Evolutionary conservation across 2,113 vertebrate species (phyloP).

Genomic region (Zosterops borbonicus): DNA sequence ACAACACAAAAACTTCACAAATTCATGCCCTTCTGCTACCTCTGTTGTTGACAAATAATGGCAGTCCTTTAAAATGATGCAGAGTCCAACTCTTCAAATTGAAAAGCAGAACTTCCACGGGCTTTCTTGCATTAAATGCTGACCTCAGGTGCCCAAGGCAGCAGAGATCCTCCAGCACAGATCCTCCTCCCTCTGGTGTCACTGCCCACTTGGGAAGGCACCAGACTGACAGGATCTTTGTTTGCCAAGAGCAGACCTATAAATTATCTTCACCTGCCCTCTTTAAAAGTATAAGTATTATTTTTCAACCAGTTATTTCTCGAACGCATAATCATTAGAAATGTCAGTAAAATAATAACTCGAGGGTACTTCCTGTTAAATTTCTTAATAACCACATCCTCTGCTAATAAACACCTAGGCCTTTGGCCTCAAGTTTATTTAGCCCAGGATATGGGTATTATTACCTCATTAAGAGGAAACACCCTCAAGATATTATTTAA

Average conservation of each 20-base stretch:
- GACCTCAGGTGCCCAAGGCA: background rate
- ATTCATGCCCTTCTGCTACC: background rate
- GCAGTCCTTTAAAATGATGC: background rate
- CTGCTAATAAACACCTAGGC: slow-evolving; percentile 68
- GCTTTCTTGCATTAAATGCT: background rate
- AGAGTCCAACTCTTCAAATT: background rate
- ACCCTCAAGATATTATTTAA: slow-evolving; percentile 67
- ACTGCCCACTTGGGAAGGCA: background rate
- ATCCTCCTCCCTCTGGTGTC: background rate
- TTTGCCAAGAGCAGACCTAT: background rate
- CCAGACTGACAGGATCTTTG: background rate
- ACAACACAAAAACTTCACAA: background rate
- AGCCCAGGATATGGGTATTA: slow-evolving; percentile 65
- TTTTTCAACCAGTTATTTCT: slow-evolving; percentile 41
- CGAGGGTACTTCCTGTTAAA: slow-evolving; percentile 53
- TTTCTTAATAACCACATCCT: slow-evolving; percentile 67
- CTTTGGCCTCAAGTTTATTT: slow-evolving; percentile 66
- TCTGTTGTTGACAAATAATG: background rate
- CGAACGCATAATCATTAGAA: slow-evolving; percentile 50
- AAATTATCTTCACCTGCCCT: background rate
- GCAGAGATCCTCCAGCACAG: background rate
- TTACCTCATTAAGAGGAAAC: slow-evolving; percentile 71
- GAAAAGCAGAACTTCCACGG: background rate
- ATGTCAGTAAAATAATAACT: slow-evolving; percentile 64
- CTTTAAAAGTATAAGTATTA: background rate